Base-by-base conservation (phyloP, 2,888 invertebrate genomes). In the Fragum fragum region DNA sequence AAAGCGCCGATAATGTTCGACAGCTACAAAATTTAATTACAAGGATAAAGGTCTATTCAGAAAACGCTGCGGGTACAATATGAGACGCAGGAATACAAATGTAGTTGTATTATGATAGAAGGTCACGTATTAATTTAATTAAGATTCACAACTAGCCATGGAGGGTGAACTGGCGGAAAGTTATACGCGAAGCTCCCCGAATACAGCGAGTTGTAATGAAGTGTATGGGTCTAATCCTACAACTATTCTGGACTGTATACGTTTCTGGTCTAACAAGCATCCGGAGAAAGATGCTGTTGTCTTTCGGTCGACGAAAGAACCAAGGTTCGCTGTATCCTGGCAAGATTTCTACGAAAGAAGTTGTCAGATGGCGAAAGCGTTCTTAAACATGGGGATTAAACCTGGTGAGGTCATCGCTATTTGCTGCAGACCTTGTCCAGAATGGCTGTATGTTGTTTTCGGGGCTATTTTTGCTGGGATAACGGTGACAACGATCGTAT, bases 391-490 rank as follows among this genome's bases (percentile, higher is more conserved):
- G 21, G 74, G 74, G 52, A 66, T 80, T 1, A 71, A 57, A 66
- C 42, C 53, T 18, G 72, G 69, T 6, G 80, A 80, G 42, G 16
- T 80, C 16, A 59, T 80, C 9, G 80, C 72, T 7, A 76, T 81
- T 6, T 61, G 53, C 18, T 0, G 76, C 1, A 72, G 84, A 28
- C 29, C 47, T 9, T 84, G 84, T 73, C 80, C 76, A 6, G 76
- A 80, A 59, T 80, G 80, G 80, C 39, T 80, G 47, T 80, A 68
- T 52, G 42, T 73, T 2, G 52, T 57, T 23, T 80, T 68, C 47
- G 80, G 80, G 3, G 26, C 71, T 3, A 72, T 80, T 72, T 14
- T 59, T 9, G 68, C 73, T 11, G 80, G 80, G 3, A 68, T 73
- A 0, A 39, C 29, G 9, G 55, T 68, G 11, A 53, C 72, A 1